phyloP scores from a whole-genome alignment of 2,888 invertebrate species.

The Operophtera brumata region DNA sequence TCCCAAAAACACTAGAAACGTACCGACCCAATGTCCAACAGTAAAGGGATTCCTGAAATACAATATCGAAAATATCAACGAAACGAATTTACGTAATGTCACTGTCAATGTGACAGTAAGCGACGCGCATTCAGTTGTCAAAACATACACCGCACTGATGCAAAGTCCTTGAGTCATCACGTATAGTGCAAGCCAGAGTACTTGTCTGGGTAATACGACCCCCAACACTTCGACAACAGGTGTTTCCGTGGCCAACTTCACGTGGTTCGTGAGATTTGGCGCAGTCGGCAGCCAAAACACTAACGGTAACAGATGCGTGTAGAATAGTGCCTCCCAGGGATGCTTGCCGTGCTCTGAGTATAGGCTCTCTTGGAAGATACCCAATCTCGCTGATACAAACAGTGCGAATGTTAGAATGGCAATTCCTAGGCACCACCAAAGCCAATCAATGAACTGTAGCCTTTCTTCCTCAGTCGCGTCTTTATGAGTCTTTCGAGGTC shows the following conservation, averaged over 20 bases:
- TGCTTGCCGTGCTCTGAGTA: constrained; percentile 93
- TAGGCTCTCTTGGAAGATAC: constrained; percentile 94
- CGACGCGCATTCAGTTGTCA: constrained; percentile 96
- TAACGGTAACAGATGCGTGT: constrained; percentile 93
- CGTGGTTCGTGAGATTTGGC: constrained; percentile 88
- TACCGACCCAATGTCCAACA: constrained; percentile 93
- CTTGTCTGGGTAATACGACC: constrained; percentile 85
- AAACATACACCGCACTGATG: constrained; percentile 95
- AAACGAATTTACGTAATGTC: constrained; percentile 96
- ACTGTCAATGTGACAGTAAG: constrained; percentile 97
- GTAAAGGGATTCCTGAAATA: constrained; percentile 98
- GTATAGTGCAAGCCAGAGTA: constrained; percentile 89
- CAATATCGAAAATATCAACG: constrained; percentile 95
- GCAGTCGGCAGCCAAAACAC: constrained; percentile 92
- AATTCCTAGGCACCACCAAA: constrained; percentile 87
- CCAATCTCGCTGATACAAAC: constrained; percentile 96
- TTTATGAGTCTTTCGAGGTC: constrained; percentile 68
- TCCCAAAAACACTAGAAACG: constrained; percentile 93
- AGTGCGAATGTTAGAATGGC: constrained; percentile 91
- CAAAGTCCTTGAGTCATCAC: constrained; percentile 94
- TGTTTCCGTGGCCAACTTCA: constrained; percentile 85
- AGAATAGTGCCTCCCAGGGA: constrained; percentile 93
- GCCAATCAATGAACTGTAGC: constrained; percentile 70
- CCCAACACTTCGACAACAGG: constrained; percentile 82
- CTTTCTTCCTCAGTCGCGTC: constrained; percentile 67